Base-by-base conservation (phyloP, 1,140 invertebrate genomes). In the Drosophila kikkawai region DNA sequence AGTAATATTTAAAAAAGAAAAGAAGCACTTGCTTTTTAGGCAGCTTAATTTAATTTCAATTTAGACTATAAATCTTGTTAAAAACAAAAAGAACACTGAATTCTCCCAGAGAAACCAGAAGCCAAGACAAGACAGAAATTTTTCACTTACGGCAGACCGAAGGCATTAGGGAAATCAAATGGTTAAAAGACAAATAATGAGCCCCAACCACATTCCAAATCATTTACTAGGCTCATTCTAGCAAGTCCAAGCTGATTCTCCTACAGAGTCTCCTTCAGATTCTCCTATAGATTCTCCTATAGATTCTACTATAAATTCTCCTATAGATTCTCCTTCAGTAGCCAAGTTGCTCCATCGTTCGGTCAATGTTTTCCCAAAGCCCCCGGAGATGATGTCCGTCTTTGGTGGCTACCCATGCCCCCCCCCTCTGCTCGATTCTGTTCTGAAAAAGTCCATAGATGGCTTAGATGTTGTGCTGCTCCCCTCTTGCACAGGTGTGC, bases 401-500 rank as follows among this genome's bases (percentile, higher is more conserved):
- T 73, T 50, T 73, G 67, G 70, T 42, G 53, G 48, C 66, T 29
- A 29, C 26, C 26, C 26, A 29, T 29, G 26, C 26, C 26, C 26
- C 26, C 26, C 26, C 26, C 26, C 26, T 29, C 26, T 19, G 58
- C 66, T 42, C 26, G 64, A 71, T 71, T 56, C 26, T 69, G 51
- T 70, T 71, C 69, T 70, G 36, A 48, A 73, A 69, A 37, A 60
- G 29, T 51, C 70, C 68, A 39, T 42, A 39, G 48, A 74, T 60
- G 53, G 69, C 17, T 3, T n/a, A 69, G 51, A 39, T 26, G 42
- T 15, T 41, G 34, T 41, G 34, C 22, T 17, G 7, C 9, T 26
- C 26, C 26, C 66, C 67, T 48, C 34, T 55, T 45, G 42, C 66
- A 77, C 79, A 77, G 79, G 75, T 81, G 79, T 81, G 73, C 57